Percentiles rank a stretch among this genome's conserved stretches.
Conservation (phyloP, 2,113 vertebrate species). For the Siphamia tubifer region DNA sequence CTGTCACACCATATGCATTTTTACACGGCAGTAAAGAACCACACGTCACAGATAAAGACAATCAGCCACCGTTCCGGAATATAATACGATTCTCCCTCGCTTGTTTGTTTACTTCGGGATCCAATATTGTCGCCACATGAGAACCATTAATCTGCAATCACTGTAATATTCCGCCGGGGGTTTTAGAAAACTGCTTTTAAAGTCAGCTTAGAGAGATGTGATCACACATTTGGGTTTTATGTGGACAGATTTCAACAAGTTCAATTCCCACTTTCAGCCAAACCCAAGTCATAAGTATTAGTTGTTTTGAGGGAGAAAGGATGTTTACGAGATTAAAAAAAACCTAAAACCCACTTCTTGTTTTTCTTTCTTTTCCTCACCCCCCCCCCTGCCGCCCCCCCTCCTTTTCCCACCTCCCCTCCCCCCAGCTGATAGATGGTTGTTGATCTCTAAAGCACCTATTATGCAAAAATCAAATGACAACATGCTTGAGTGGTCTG, state of each 20-base stretch:
- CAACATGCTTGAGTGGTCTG: constrained; percentile 23
- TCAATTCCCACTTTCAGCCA: not conserved
- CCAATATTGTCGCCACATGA: not conserved
- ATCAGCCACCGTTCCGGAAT: not conserved
- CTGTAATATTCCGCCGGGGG: not conserved
- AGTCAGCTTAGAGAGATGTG: not conserved
- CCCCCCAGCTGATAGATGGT: not conserved
- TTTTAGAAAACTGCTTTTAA: not conserved
- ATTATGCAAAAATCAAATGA: constrained; percentile 23
- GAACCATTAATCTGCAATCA: not conserved
- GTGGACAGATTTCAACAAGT: not conserved
- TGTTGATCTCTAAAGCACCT: constrained; percentile 16
- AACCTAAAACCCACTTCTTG: not conserved
- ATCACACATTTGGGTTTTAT: not conserved
- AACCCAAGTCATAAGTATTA: constrained; percentile 15
- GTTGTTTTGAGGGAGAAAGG: not conserved
- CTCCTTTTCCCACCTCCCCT: no score
- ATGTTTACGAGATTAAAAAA: constrained; percentile 14
- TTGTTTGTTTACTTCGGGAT: not conserved
- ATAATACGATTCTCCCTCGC: not conserved
- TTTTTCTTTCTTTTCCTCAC: no score
- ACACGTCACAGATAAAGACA: no score
- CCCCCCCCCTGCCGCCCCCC: no score
- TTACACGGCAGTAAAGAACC: no score
- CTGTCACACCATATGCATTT: constrained; percentile 12